phyloP scores from a whole-genome alignment of 2,888 invertebrate species.

The Lasius fuliginosus region DNA sequence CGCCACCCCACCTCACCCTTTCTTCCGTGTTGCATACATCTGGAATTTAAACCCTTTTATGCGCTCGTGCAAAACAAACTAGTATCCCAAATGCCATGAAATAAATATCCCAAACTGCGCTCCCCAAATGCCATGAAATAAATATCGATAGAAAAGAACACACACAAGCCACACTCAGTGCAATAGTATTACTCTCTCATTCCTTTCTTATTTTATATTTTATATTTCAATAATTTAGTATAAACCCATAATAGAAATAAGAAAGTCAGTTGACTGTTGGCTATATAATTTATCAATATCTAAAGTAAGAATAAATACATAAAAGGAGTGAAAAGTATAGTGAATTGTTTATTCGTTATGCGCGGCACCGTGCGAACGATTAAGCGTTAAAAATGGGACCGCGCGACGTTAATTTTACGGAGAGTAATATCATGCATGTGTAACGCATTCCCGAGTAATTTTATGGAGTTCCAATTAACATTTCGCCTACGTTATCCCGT shows the following conservation, averaged over 20 bases:
- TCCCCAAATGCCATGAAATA: constrained; percentile 1
- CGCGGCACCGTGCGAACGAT: background rate
- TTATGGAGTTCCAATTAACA: constrained; percentile 60
- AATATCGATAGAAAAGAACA: background rate
- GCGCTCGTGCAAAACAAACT: constrained; percentile 17
- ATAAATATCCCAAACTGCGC: constrained; percentile 11
- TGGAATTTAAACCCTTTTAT: constrained; percentile 24
- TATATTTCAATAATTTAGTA: background rate
- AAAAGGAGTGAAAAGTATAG: background rate
- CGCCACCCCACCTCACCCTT: background rate
- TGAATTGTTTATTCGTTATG: background rate
- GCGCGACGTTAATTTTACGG: constrained; percentile 35
- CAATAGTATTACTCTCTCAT: background rate
- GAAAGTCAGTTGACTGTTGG: background rate
- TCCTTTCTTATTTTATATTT: background rate
- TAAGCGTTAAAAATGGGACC: constrained; percentile 25
- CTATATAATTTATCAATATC: background rate
- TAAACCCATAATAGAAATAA: background rate
- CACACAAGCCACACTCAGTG: background rate
- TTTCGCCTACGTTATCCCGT: constrained; percentile 34
- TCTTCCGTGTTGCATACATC: background rate
- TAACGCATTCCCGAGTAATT: constrained; percentile 42
- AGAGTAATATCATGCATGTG: background rate
- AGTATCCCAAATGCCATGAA: background rate
- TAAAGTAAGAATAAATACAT: constrained; percentile 4